These are phyloP conservation scores for Drosophila sordidapex DNA, from an alignment of 2,888 invertebrate species.

Conservation along the genomic window DNA sequence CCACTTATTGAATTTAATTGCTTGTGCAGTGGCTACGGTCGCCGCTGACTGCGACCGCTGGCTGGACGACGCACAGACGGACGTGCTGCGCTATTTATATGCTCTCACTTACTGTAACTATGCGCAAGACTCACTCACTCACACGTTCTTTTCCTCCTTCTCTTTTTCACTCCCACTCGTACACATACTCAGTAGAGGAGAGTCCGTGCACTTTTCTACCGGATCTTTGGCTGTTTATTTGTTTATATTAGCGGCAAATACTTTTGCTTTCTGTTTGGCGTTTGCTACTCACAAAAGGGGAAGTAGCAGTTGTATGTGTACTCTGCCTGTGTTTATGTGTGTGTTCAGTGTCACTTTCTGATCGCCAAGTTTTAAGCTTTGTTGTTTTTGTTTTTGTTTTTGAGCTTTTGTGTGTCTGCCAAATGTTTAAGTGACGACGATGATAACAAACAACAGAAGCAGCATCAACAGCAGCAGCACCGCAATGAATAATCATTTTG, in stretches of 20 bases:
- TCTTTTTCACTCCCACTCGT: slow-evolving; percentile 29
- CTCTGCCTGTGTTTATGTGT: slow-evolving; percentile 5
- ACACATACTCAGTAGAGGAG: slow-evolving; percentile 6
- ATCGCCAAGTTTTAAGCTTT: slow-evolving; percentile 21
- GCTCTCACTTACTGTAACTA: slow-evolving; percentile 61
- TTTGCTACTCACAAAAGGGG: slow-evolving; percentile 22
- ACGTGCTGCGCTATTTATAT: slow-evolving; percentile 67
- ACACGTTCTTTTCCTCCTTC: slow-evolving; percentile 12
- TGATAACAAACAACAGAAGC: slow-evolving; percentile 26
- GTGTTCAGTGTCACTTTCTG: slow-evolving; percentile 38
- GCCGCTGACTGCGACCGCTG: slow-evolving; percentile 15
- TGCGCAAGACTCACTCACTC: slow-evolving; percentile 15
- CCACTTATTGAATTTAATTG: slow-evolving; percentile 79
- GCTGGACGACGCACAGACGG: slow-evolving; percentile 22
- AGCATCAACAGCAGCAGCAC: slow-evolving; percentile 15
- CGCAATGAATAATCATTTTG: slow-evolving; percentile 55
- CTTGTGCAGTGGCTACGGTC: slow-evolving; percentile 54
- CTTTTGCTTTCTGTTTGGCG: slow-evolving; percentile 75
- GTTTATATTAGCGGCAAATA: slow-evolving; percentile 77
- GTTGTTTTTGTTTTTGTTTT: slow-evolving; percentile 27
- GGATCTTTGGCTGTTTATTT: slow-evolving; percentile 77
- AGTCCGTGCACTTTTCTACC: slow-evolving; percentile 51
- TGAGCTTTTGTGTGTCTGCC: slow-evolving; percentile 46
- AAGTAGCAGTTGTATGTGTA: slow-evolving; percentile 24
- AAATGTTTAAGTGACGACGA: slow-evolving; percentile 40